Base-by-base conservation (phyloP, 1,140 invertebrate species). In the Fopius arisanus region DNA sequence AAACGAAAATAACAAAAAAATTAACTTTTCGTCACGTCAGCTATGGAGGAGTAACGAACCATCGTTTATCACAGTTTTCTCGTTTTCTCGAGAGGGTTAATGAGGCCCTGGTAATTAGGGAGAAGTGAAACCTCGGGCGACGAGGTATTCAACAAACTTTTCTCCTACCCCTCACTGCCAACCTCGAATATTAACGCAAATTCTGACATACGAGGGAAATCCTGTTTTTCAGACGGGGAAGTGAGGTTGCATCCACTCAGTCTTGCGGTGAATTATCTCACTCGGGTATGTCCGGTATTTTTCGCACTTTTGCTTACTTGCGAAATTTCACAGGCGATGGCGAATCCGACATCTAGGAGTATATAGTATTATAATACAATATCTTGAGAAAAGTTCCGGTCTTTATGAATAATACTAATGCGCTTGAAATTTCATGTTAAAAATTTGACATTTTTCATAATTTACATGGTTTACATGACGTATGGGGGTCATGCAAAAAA, bases 61-160 rank as follows among this genome's bases (percentile, higher is more conserved):
- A 48, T 41, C 6, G 19, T 40, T 67, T 67, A 67, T 73, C 54
- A 54, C 62, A 33, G 41, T 41, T 10, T 62, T 72, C 70, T 26
- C 59, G 65, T 43, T 51, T 67, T 31, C 29, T 41, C 28, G 63
- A 31, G 31, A 29, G 48, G 63, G 65, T 67, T 73, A 73, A 73
- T 73, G 71, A 73, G 63, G 19, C 23, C n/a, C 28, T 37, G 70
- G 48, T 67, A 73, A 73, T 67, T 73, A 73, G 31, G 28, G 68
- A 48, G 31, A 29, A 31, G 59, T 40, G 23, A 43, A 62, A 43
- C 31, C 70, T 28, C 40, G 10, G 21, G 31, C 33, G 37, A 48
- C 62, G 62, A 43, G 12, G 62, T 14, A 65, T 65, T 43, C 62
- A 65, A 26, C 51, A 62, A 40, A 70, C 14, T n/a, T 54, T 69